Evolutionary conservation across 2,888 invertebrate species (phyloP).

Genomic region (Meganola albula): DNA sequence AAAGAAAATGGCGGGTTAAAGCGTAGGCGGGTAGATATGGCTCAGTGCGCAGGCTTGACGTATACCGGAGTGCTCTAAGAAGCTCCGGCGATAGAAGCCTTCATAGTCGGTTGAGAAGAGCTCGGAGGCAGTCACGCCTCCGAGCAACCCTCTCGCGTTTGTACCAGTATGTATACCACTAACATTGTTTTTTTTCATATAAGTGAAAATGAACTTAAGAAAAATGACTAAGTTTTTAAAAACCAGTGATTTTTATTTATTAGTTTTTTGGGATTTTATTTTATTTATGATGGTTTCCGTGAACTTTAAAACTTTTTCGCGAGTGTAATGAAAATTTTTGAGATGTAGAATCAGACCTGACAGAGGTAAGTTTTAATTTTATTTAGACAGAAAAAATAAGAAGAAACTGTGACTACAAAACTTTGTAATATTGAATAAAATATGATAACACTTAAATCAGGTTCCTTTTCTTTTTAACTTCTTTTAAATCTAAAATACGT

Average conservation of each 20-base stretch:
- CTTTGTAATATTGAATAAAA: too few relatives aligned
- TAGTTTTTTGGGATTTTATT: background rate
- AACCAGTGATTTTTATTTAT: background rate
- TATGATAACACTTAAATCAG: too few relatives aligned
- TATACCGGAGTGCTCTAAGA: constrained; percentile 28
- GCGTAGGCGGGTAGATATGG: constrained; percentile 15
- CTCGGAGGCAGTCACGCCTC: constrained; percentile 11
- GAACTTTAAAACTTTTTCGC: constrained; percentile 6
- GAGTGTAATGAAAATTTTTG: too few relatives aligned
- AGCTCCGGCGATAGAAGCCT: constrained; percentile 16
- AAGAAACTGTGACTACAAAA: too few relatives aligned
- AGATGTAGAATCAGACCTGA: too few relatives aligned
- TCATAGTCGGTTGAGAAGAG: constrained; percentile 19
- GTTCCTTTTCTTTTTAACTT: too few relatives aligned
- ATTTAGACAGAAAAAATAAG: too few relatives aligned
- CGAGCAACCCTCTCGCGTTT: constrained; percentile 10
- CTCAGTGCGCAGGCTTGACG: constrained; percentile 42
- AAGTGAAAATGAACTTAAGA: too few relatives aligned
- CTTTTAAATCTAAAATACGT: too few relatives aligned
- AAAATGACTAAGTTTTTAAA: background rate
- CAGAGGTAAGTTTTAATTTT: too few relatives aligned
- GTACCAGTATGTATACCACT: too few relatives aligned
- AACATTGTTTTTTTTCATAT: too few relatives aligned
- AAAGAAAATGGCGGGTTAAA: constrained; percentile 17
- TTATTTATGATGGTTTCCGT: background rate